phyloP scores from a whole-genome alignment of 2,888 invertebrate species.

The Phaonia tiefii region DNA sequence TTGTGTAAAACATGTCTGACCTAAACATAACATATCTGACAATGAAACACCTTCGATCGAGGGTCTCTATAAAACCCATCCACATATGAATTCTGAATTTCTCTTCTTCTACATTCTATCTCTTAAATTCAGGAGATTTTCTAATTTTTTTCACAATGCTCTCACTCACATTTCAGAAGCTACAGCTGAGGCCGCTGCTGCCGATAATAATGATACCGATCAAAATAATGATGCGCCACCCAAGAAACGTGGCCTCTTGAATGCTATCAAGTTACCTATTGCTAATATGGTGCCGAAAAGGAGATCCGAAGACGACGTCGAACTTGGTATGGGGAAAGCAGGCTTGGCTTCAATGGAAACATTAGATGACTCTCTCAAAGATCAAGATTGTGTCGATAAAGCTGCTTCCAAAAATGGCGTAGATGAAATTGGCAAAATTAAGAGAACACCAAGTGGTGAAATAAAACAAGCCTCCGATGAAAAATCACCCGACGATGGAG shows the following conservation, averaged over 20 bases:
- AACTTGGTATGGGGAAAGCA: conserved; percentile 83
- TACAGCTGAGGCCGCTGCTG: conserved; percentile 74
- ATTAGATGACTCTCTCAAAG: conserved; percentile 86
- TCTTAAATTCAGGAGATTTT: no score
- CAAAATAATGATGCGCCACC: conserved; percentile 72
- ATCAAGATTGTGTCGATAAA: conserved; percentile 83
- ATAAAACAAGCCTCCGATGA: conserved; percentile 73
- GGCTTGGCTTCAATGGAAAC: conserved; percentile 92
- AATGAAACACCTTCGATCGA: background rate
- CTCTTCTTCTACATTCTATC: background rate
- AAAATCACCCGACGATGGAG: conserved; percentile 76
- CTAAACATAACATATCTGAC: no score
- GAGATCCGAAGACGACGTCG: conserved; percentile 81
- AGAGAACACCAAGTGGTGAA: conserved; percentile 77
- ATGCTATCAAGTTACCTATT: conserved; percentile 85
- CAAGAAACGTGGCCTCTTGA: conserved; percentile 82
- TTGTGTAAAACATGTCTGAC: no score
- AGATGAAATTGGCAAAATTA: conserved; percentile 88
- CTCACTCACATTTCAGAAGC: conserved; percentile 71
- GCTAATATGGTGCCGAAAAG: conserved; percentile 84
- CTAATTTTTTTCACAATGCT: background rate
- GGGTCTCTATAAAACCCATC: no score
- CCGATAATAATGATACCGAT: conserved; percentile 69
- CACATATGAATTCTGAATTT: no score
- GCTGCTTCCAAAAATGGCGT: conserved; percentile 81